Evolutionary conservation across 1,140 invertebrate genomes (phyloP), one percentile per base, ranked within the genome.

Genomic region (Holcopasites calliopsidis): DNA sequence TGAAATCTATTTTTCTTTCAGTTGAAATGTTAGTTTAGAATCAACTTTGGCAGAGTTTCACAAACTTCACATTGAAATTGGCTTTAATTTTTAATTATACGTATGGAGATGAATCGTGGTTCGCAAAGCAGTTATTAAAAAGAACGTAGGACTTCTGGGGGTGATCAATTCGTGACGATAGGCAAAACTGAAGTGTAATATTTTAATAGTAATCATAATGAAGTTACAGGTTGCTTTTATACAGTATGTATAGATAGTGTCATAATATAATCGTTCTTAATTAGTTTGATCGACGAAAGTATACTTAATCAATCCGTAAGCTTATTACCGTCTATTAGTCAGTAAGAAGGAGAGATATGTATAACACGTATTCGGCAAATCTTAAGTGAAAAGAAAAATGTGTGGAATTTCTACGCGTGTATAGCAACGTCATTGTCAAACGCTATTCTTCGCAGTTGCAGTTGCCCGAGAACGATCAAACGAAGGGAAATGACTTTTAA

Each of bases 171-270:
- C 31, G 23, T 47, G 8, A 40, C 28, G 13, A 18, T 60, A 33
- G 52, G 21, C 50, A 60, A 13, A 80, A 40, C 79, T 87, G 73
- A 84, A 87, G 86, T 88, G 84, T 88, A 88, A 87, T 88, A 88
- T 89, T 90, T 90, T 88, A 90, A 90, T 88, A 86, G 78, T 88
- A 87, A 88, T 91, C 78, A 87, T 88, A 88, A 89, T 90, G 87
- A 91, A 91, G 86, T 88, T 89, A 90, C 90, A 88, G 81, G 85
- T 89, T 90, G 89, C 76, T 87, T 90, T 90, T 91, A 90, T 91
- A 91, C 90, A 91, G 75, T 90, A 91, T 91, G 86, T 91, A 91
- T 91, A 91, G 85, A 86, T 89, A 90, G 86, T 89, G 85, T 86
- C 84, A 76, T 87, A 90, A 87, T 88, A 86, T 87, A 86, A 82